phyloP scores from a whole-genome alignment of 2,113 vertebrate species.

The Acinonyx jubatus region DNA sequence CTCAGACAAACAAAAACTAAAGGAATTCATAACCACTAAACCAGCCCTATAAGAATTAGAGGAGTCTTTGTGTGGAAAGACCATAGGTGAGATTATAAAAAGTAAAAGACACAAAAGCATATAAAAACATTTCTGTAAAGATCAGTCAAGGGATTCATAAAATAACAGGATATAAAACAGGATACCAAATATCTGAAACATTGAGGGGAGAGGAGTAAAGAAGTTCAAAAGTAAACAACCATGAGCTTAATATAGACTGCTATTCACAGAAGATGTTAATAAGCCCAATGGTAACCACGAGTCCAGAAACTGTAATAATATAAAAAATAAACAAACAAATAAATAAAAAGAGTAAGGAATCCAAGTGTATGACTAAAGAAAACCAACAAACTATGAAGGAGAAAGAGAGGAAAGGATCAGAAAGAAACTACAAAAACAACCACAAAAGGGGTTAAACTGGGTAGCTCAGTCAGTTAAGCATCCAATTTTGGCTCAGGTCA shows the following conservation, averaged over 20 bases:
- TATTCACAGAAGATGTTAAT: not conserved
- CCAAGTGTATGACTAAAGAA: not conserved
- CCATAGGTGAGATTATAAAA: not conserved
- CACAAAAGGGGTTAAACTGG: not conserved
- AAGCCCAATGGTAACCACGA: not conserved
- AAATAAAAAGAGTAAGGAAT: not conserved
- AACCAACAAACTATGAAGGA: not conserved
- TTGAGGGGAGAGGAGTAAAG: not conserved
- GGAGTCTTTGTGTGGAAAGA: not conserved
- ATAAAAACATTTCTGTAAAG: not conserved
- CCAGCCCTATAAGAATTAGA: not conserved
- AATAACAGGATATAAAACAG: not conserved
- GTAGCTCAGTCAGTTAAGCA: not conserved
- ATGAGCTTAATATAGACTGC: not conserved
- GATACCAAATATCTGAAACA: not conserved
- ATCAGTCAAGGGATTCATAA: not conserved
- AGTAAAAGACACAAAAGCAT: not conserved
- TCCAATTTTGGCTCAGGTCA: not conserved
- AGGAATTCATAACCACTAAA: not conserved
- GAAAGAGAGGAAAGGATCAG: not conserved
- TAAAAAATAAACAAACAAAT: not conserved
- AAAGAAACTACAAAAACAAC: not conserved
- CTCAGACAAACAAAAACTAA: not conserved
- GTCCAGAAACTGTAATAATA: not conserved
- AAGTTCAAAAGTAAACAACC: not conserved